Evolutionary conservation across 2,113 vertebrate genomes (phyloP).

Genomic region (Varanus komodoensis): DNA sequence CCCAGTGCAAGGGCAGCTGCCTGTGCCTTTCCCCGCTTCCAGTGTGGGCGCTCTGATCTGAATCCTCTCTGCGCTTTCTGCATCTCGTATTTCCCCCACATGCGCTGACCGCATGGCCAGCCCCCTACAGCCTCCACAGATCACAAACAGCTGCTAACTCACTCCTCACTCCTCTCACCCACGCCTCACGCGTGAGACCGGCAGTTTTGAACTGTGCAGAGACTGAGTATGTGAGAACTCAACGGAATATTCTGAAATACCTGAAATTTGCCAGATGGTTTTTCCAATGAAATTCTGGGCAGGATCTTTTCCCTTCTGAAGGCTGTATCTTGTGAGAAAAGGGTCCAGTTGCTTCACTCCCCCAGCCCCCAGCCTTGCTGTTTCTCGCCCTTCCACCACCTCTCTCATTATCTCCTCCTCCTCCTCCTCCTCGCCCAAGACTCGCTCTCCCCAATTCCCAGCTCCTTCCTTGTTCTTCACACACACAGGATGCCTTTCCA

Average conservation of each 20-base stretch:
- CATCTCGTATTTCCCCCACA: background rate
- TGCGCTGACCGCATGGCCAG: background rate
- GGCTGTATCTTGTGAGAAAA: too few relatives aligned
- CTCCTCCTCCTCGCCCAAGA: too few relatives aligned
- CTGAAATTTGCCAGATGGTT: background rate
- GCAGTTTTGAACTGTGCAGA: background rate
- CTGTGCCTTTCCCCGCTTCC: background rate
- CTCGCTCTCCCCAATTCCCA: too few relatives aligned
- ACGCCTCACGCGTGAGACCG: background rate
- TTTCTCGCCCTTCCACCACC: too few relatives aligned
- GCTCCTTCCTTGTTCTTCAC: too few relatives aligned
- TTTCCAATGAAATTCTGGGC: background rate
- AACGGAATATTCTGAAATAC: background rate
- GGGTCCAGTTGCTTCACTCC: too few relatives aligned
- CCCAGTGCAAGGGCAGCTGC: background rate
- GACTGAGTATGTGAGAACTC: background rate
- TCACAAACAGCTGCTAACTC: background rate
- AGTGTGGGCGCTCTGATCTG: background rate
- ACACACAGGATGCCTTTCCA: too few relatives aligned
- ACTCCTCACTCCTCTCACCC: background rate
- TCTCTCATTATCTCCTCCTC: too few relatives aligned
- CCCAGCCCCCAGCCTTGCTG: too few relatives aligned
- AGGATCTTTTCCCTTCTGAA: background rate
- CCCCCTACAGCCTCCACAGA: too few relatives aligned
- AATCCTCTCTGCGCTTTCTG: background rate